Percentiles rank a stretch among this genome's conserved stretches.
These are phyloP conservation scores for Orthosia gracilis DNA, from an alignment of 2,888 invertebrate genomes.

Conservation along the genomic window DNA sequence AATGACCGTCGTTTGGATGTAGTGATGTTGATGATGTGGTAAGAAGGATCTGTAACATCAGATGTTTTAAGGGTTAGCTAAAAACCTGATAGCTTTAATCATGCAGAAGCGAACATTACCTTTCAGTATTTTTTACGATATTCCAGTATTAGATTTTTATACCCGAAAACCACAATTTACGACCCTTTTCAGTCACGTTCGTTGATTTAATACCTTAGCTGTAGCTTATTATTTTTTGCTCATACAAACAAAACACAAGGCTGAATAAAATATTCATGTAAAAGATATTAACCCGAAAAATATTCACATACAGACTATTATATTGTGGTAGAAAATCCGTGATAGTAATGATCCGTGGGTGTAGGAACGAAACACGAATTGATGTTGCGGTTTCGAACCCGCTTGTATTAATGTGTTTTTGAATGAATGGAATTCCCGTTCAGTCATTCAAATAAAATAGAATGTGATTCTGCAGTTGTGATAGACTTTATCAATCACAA, in stretches of 20 bases:
- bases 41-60: not conserved
- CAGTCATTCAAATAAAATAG: constrained; percentile 36
- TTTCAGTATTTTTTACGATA: constrained; percentile 16
- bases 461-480: constrained; percentile 3
- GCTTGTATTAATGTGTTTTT: constrained; percentile 42
- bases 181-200: constrained; percentile 35
- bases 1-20: not conserved
- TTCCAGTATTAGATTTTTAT: constrained; percentile 34
- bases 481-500: constrained; percentile 8
- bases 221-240: constrained; percentile 42
- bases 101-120: constrained; percentile 11
- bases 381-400: constrained; percentile 46
- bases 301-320: constrained; percentile 29
- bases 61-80: too few species aligned
- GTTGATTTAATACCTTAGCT: constrained; percentile 34
- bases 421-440: constrained; percentile 42
- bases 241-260: constrained; percentile 26
- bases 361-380: constrained; percentile 35
- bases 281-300: constrained; percentile 37
- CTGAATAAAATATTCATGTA: constrained; percentile 46
- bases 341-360: constrained; percentile 41
- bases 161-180: constrained; percentile 30
- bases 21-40: not conserved
- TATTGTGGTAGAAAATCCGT: constrained; percentile 35
- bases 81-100: not conserved